phyloP scores from a whole-genome alignment of 2,888 invertebrate species.

The Drosophila meridiana region DNA sequence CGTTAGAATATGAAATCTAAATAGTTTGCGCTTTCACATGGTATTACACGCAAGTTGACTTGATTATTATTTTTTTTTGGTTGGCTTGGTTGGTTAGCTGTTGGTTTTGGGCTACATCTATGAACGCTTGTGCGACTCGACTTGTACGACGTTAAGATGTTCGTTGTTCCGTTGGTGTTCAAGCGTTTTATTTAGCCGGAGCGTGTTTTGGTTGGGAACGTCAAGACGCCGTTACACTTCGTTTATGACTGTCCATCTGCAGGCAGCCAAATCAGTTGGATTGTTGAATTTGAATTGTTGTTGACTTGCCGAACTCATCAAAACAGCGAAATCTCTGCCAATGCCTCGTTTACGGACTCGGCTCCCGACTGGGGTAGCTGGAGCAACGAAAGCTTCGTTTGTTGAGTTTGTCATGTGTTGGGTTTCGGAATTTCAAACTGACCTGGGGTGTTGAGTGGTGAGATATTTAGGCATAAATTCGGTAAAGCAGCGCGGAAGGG shows the following conservation, averaged over 20 bases:
- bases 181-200: background rate
- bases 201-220: constrained; percentile 48
- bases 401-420: constrained; percentile 40
- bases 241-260: constrained; percentile 80
- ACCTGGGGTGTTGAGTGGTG: constrained; percentile 2
- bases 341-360: constrained; percentile 38
- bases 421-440: constrained; percentile 28
- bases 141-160: background rate
- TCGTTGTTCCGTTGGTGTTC: background rate
- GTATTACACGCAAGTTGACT: constrained; percentile 39
- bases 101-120: constrained; percentile 4
- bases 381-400: constrained; percentile 39
- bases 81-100: background rate
- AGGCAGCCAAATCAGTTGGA: constrained; percentile 58
- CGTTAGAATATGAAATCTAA: constrained; percentile 36
- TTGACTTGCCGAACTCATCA: constrained; percentile 52
- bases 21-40: constrained; percentile 40
- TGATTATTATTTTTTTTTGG: background rate
- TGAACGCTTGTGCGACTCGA: background rate
- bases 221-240: constrained; percentile 81
- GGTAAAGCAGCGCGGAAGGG: constrained; percentile 31
- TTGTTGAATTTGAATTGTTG: constrained; percentile 67
- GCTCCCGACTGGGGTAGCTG: constrained; percentile 11
- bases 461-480: constrained; percentile 15
- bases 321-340: constrained; percentile 50